Base-by-base conservation (phyloP, 2,888 invertebrate genomes). In the Pyrrhosoma nymphula region DNA sequence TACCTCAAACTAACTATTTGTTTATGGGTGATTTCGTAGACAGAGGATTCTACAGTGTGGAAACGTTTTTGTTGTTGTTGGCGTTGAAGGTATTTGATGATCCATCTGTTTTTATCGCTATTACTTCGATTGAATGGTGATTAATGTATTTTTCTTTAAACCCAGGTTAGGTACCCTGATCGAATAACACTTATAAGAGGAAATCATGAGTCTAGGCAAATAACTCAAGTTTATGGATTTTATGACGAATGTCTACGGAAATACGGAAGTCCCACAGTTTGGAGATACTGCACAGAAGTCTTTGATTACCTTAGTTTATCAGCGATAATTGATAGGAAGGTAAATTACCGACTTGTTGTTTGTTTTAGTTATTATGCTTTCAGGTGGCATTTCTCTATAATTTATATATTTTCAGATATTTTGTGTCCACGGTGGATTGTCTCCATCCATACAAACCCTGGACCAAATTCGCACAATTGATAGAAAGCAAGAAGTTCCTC, bases 11-110 rank as follows among this genome's bases (percentile, higher is more conserved):
- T 96, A 99, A 99, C 97, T 99, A 99, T 97, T 97, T 99, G 96
- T 99, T 99, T 97, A 99, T 99, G 99, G 99, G 99, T 39, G 99
- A 99, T 97, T 99, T 99, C 97, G 99, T 99, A 20, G 99, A 99
- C 97, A 97, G 99, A 97, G 99, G 99, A 88, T 99, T 99, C 97
- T 99, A 99, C 97, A 99, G 99, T 96, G 99, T 99, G 26, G 99
- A 99, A 97, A 99, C 99, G 95, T 99, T 99, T 97, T 98, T 99
- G 96, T 97, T 99, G 96, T 97, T 99, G 96, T 97, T 99, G 96
- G 99, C 99, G 95, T 97, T 99, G 96, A 99, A 99, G 98, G 99
- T 99, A 97, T 97, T 96, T 96, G 14, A n/a, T 16, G 90, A n/a
- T 47, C 30, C 26, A 39, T n/a, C 20, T 39, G 47, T n/a, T 39